Evolutionary conservation across 2,113 vertebrate species (phyloP), one percentile per base, ranked within the genome.

Genomic region (Salvelinus alpinus): DNA sequence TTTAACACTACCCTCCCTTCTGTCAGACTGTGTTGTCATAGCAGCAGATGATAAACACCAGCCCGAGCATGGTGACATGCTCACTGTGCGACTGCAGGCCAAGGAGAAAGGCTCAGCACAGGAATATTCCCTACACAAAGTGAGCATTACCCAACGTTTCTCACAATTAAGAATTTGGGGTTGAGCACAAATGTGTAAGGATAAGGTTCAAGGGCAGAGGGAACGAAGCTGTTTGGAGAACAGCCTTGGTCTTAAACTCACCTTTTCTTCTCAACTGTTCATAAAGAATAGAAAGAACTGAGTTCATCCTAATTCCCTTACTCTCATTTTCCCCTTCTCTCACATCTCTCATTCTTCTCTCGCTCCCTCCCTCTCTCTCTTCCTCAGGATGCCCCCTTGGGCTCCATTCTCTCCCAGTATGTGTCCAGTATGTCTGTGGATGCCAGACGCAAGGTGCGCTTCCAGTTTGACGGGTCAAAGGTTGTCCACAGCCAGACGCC

Each of bases 391-490:
- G 86, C 88, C 0, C 82, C 91, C 3, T 84, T 94, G 57, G 86
- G 84, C 62, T 87, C 91, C 16, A 0, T 94, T 74, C 90, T 94
- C 78, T 81, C 86, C 12, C 89, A 85, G 85, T 94, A 92, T 5
- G 9, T 85, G 14, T 87, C 88, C n/a, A 31, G 29, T 11, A 51
- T 90, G 57, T 20, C 85, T 0, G 7, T n/a, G 7, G 0, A 0
- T 5, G n/a, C 72, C 4, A 77, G 22, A 31, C 20, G 9, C 0
- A 85, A 67, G 1, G 85, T 87, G 18, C 22, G 75, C 34, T 94
- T 94, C 80, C 84, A 85, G 16, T 94, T 93, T 7, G 94, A 94
- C 47, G 94, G 94, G 72, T 78, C 76, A 78, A 92, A 85, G 69
- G 79, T 94, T 78, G 74, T 18, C 0, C 16, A 22, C 29, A 59